Conservation (phyloP, 2,113 vertebrate genomes). For the Steatornis caripensis region DNA sequence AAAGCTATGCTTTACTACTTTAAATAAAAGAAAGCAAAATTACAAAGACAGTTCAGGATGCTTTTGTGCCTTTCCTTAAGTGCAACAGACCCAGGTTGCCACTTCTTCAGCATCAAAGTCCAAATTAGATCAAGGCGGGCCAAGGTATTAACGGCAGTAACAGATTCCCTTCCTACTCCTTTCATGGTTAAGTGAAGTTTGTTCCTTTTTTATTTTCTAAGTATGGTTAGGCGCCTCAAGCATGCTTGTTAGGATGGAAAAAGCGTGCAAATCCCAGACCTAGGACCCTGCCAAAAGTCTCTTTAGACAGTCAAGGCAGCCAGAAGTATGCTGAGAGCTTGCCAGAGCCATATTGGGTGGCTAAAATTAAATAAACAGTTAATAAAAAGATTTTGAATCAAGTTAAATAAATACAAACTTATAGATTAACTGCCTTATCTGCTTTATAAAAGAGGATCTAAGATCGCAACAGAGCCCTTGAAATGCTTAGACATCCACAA, state of each 20-base stretch:
- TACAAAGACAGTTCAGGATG: background rate
- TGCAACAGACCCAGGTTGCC: background rate
- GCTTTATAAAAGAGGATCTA: slow-evolving; percentile 13
- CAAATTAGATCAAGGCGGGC: slow-evolving; percentile 35
- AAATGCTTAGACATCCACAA: background rate
- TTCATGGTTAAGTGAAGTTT: slow-evolving; percentile 63
- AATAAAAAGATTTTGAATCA: slow-evolving; percentile 57
- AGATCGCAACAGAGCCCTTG: background rate
- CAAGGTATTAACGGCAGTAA: slow-evolving; percentile 46
- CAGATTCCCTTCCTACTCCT: slow-evolving; percentile 44
- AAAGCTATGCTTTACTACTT: background rate
- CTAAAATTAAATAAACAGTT: slow-evolving; percentile 71
- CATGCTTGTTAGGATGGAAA: slow-evolving; percentile 66
- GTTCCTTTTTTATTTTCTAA: slow-evolving; percentile 64
- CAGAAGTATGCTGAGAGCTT: slow-evolving; percentile 61
- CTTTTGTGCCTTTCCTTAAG: background rate
- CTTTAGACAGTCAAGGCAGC: slow-evolving; percentile 65
- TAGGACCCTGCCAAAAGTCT: slow-evolving; percentile 68
- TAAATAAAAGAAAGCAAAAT: background rate
- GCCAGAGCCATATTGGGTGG: slow-evolving; percentile 72
- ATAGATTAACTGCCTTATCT: slow-evolving; percentile 50
- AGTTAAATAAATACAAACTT: slow-evolving; percentile 65
- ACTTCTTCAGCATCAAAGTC: background rate
- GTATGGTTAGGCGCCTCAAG: slow-evolving; percentile 57
- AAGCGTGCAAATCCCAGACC: slow-evolving; percentile 65